Base-by-base conservation (phyloP, 2,888 invertebrate genomes). In the Trichopria drosophilae region DNA sequence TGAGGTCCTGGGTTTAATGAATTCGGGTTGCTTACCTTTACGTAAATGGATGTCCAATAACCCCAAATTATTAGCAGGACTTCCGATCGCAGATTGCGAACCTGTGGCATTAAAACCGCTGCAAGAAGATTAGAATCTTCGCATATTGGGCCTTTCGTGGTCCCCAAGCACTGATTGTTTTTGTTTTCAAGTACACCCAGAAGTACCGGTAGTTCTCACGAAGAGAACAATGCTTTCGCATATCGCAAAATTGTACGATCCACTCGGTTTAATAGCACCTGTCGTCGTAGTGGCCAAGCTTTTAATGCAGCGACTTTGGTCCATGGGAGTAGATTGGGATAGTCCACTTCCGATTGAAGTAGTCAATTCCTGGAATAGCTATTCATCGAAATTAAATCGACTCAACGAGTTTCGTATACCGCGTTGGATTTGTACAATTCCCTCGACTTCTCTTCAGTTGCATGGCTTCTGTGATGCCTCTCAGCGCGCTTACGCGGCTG, bases 391-490 rank as follows among this genome's bases (percentile, higher is more conserved):
- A n/a, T n/a, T n/a, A n/a, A n/a, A n/a, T n/a, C 10, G 18, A 13
- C 32, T 32, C 19, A 34, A 26, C 4, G 37, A 35, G 10, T 28
- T 20, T 13, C 35, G 44, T 15, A 29, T 45, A 15, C 23, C 49
- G 3, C 29, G 43, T 10, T 42, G 41, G 42, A 22, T 42, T 18
- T 22, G 35, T 9, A 4, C 32, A 15, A 7, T 19, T 4, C 19
- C 35, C 4, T 4, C 29, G 16, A 22, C 10, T 12, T 6, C 23
- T 12, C 15, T 50, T 18, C 46, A 46, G 24, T 9, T 46, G 3
- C 41, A 51, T 4, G 41, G 41, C 1, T 51, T 41, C 13, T 31
- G 28, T 7, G 41, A 51, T 24, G 51, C 51, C 1, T 45, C 51
- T 4, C 24, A 40, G 4, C 10, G 13, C 10, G 51, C 51, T 1